Evolutionary conservation across 2,888 invertebrate species (phyloP).

Genomic region (Scaptomyza tumidula): DNA sequence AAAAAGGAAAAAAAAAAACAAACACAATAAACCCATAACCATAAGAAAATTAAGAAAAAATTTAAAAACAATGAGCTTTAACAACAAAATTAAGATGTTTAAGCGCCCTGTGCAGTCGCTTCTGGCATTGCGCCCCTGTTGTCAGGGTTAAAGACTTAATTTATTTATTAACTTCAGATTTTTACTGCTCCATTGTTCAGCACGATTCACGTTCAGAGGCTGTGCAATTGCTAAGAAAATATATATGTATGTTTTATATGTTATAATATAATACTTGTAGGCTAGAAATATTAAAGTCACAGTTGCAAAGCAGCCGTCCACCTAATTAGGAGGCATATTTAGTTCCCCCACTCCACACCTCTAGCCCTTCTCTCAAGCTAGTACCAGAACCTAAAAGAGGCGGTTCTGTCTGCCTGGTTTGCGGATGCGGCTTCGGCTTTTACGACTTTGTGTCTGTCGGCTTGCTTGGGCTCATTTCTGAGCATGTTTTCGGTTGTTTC

Average conservation of each 20-base stretch:
- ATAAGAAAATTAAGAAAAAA: constrained; percentile 72
- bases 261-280: constrained; percentile 58
- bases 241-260: background rate
- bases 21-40: constrained; percentile 58
- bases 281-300: constrained; percentile 34
- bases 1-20: background rate
- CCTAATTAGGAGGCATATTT: constrained; percentile 68
- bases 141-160: constrained; percentile 76
- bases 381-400: constrained; percentile 51
- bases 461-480: constrained; percentile 60
- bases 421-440: constrained; percentile 31
- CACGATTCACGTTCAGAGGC: constrained; percentile 18
- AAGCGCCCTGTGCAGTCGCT: constrained; percentile 44
- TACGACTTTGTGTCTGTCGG: constrained; percentile 55
- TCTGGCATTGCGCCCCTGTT: constrained; percentile 46
- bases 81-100: constrained; percentile 76
- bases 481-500: constrained; percentile 63
- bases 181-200: constrained; percentile 70
- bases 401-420: constrained; percentile 46
- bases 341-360: background rate
- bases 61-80: constrained; percentile 73
- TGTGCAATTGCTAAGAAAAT: constrained; percentile 16
- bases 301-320: constrained; percentile 55
- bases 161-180: constrained; percentile 74
- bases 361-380: background rate